Evolutionary conservation across 2,888 invertebrate species (phyloP), one percentile per base, ranked within the genome.

Genomic region (Epirrita christyi): DNA sequence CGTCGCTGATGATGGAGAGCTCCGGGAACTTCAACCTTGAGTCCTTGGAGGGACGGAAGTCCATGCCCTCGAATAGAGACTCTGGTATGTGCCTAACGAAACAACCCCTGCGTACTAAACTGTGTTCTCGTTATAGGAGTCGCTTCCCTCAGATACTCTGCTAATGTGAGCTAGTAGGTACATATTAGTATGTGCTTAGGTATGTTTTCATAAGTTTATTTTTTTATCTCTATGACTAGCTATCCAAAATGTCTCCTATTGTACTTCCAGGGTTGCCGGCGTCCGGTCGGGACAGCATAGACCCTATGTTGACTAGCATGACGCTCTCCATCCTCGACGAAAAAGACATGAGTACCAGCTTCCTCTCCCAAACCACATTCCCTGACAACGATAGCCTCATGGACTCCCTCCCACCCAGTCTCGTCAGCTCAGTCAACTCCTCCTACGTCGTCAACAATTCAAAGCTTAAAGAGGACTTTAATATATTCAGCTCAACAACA

Each of bases 301-400:
- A 92, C 61, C 91, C 86, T 1, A 87, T 92, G 87, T 80, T 89
- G 83, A 90, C 88, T 4, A 92, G 92, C 64, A 92, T 92, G 91
- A 91, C 92, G 0, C 81, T 90, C 14, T 92, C 92, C 56, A 92
- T 92, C 40, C 75, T 92, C 8, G 92, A 92, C 63, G 92, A 92
- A 52, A 92, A 92, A 53, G 92, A 93, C 64, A 93, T 93, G 92
- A 92, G 84, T 65, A 92, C 92, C 0, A 92, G 92, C 63, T 92
- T 92, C 71, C 85, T 92, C 14, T 93, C 92, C 0, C 92, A 92
- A 58, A 89, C 90, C 36, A 90, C 91, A 0, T 84, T 88, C 67
- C 90, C 88, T 0, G 92, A 92, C 64, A 84, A 89, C 68, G 92
- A 92, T 43, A 90, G 88, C 63, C 72, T 91, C 6, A 85, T 91